Evolutionary conservation across 2,113 vertebrate genomes (phyloP), one percentile per base, ranked within the genome.

Genomic region (Oryzias javanicus): DNA sequence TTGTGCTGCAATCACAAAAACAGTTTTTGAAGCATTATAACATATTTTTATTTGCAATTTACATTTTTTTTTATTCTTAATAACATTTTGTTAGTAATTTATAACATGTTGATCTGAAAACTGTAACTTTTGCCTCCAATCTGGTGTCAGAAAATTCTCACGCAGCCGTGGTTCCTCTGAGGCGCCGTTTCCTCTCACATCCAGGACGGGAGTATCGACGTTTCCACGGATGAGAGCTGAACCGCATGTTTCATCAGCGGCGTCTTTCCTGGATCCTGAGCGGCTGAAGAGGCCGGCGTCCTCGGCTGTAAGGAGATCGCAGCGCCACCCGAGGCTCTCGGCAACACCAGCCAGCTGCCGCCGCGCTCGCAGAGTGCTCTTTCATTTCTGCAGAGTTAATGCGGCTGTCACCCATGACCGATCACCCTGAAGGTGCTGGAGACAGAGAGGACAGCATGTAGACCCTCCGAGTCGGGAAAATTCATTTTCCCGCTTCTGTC

Each of bases 371-470:
- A 50, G 27, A 61, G 22, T 25, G 22, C 22, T 35, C 49, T 24
- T 58, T 62, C 42, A 59, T 55, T 74, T 61, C 22, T 13, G 17
- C 6, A 25, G 50, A 20, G 19, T 47, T 7, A 67, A 67, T 56
- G 27, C 49, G 2, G 25, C 70, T 51, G 69, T 64, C 62, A 64
- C 5, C 62, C 44, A 42, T 61, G 49, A 80, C 57, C 10, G 49
- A 81, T 70, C 40, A 49, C 56, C 16, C 27, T 14, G 41, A 54
- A 56, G 54, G 49, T 40, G 40, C 55, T 8, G 40, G 16, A 64
- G 57, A 77, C 68, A 71, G 49, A 19, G 17, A 72, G 16, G 35
- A 51, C 45, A 48, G 41, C 70, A 67, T 66, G 45, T 52, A 52
- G 24, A 57, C 16, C 19, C 35, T 12, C 35, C 2, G 35, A 35